phyloP scores from a whole-genome alignment of 2,888 invertebrate species.

The Ichneumon xanthorius region DNA sequence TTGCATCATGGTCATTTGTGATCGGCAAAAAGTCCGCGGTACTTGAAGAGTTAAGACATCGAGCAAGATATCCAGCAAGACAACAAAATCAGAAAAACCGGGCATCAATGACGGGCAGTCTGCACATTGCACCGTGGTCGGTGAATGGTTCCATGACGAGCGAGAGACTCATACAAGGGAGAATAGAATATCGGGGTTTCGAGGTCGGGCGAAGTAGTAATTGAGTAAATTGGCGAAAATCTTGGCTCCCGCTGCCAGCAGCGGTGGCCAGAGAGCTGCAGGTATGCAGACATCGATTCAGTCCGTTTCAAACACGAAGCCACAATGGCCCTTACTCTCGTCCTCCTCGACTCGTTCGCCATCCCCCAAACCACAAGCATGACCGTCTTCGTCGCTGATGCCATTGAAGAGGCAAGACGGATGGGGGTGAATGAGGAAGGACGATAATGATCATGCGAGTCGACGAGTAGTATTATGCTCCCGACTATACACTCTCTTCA shows the following conservation, averaged over 20 bases:
- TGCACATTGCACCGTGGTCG: too few species aligned
- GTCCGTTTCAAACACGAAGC: conserved; percentile 40
- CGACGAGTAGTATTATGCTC: conserved; percentile 59
- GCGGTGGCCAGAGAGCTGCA: conserved; percentile 1
- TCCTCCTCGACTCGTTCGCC: conserved; percentile 38
- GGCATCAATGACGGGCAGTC: too few species aligned
- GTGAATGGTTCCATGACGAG: background rate
- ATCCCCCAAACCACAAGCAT: conserved; percentile 23
- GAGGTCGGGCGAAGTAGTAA: conserved; percentile 59
- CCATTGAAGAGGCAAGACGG: conserved; percentile 56
- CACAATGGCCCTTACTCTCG: conserved; percentile 45
- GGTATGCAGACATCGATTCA: conserved; percentile 21
- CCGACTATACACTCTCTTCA: conserved; percentile 59
- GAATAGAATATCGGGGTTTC: conserved; percentile 46
- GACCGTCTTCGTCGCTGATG: conserved; percentile 32
- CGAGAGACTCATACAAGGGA: conserved; percentile 7
- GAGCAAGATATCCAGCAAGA: too few species aligned
- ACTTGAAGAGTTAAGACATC: too few species aligned
- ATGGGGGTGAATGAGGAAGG: conserved; percentile 54
- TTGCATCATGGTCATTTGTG: too few species aligned
- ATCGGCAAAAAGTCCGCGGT: too few species aligned
- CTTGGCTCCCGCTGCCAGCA: conserved; percentile 26
- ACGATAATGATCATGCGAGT: conserved; percentile 60
- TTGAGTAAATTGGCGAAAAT: conserved; percentile 66
- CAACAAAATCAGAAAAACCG: too few species aligned